These are phyloP conservation scores for Elachura formosa DNA, from an alignment of 2,113 vertebrate genomes.

Conservation along the genomic window DNA sequence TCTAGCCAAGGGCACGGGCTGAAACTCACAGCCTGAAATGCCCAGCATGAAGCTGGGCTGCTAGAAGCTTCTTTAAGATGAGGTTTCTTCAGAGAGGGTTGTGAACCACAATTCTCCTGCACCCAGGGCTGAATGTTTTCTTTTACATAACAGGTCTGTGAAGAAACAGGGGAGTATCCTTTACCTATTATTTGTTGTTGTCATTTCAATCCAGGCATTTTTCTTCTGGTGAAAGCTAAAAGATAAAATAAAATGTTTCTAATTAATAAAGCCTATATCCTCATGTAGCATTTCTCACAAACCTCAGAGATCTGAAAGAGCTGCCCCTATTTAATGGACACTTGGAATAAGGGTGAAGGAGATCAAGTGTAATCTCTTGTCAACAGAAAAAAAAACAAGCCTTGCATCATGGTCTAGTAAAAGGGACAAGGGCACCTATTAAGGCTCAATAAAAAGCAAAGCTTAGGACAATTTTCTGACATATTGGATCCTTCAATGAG, in stretches of 20 bases:
- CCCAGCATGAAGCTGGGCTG: not conserved
- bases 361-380: not conserved
- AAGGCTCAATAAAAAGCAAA: not conserved
- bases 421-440: not conserved
- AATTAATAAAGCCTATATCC: not conserved
- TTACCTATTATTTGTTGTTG: not conserved
- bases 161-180: not conserved
- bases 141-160: not conserved
- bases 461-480: slow-evolving; percentile 25
- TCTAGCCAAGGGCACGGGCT: not conserved
- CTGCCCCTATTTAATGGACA: not conserved
- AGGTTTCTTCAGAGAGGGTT: not conserved
- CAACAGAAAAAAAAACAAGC: not conserved
- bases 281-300: not conserved
- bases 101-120: not conserved
- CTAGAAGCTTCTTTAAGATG: not conserved
- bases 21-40: not conserved
- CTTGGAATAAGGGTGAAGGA: not conserved
- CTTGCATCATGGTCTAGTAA: not conserved
- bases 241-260: not conserved
- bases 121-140: not conserved
- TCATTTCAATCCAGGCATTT: not conserved
- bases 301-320: not conserved
- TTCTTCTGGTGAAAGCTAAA: not conserved
- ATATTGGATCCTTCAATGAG: slow-evolving; percentile 2